Evolutionary conservation across 2,797 vertebrate species (phyloP), one percentile per base, ranked within the genome.

Genomic region (Lutjanus argentimaculatus): DNA sequence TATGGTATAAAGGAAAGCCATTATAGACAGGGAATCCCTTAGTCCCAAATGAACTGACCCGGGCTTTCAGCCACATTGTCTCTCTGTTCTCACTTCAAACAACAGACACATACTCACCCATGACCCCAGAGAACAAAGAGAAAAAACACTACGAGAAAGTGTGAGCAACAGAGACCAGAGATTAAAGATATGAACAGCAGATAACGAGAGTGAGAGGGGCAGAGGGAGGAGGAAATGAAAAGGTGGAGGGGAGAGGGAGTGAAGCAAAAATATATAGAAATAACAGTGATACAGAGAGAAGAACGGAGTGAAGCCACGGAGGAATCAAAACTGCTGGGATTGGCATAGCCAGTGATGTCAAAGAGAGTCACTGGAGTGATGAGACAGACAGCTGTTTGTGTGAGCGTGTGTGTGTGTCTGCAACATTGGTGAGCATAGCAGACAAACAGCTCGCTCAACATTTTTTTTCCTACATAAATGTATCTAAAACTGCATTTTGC

Each of bases 81-180:
- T 74, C 61, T 83, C 45, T 75, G 22, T 67, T 84, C 75, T 84
- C 40, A 77, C 81, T 79, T 85, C 78, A 88, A 88, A 88, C 62
- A 84, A 59, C 49, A 42, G 8, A 46, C 72, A 68, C 25, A 64
- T 19, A 53, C 42, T 72, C 52, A 66, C 72, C 46, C n/a, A 7
- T 76, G 69, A 83, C 65, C 80, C 72, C 43, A 43, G 42, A 51
- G 70, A 53, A 75, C 48, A 75, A 42, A 77, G 48, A 73, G 43
- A 61, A 36, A 61, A 56, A 69, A 70, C 61, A 68, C n/a, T 42
- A 9, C 36, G 19, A 21, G 40, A 63, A 55, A 58, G 51, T 11
- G 62, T 30, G 36, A 67, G 62, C 42, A 49, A 75, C 25, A 51
- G 14, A 79, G 64, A 69, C 21, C 1, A 43, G 19, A 75, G 65